phyloP scores from a whole-genome alignment of 2,113 vertebrate genomes.

The Willisornis vidua region DNA sequence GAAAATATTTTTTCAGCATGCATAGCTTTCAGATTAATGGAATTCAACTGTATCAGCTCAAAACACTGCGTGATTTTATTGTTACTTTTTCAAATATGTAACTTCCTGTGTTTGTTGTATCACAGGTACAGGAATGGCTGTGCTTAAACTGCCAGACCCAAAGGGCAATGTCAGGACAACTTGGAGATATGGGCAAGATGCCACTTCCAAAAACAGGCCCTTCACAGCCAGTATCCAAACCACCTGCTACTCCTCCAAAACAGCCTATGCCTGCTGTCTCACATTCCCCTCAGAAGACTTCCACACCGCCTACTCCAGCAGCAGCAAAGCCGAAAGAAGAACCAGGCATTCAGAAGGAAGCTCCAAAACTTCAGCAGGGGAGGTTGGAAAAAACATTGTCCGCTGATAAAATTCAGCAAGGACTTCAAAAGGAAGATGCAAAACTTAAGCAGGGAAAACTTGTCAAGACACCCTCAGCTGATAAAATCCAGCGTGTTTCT shows the following conservation, averaged over 20 bases:
- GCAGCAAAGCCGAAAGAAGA: slow-evolving; percentile 67
- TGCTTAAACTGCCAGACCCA: slow-evolving; percentile 96
- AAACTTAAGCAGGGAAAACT: slow-evolving; percentile 53
- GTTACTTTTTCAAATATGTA: not conserved
- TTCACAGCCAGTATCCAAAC: slow-evolving; percentile 69
- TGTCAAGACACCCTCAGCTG: slow-evolving; percentile 53
- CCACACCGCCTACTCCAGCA: not conserved
- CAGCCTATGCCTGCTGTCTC: slow-evolving; percentile 50
- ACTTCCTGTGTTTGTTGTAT: slow-evolving; percentile 30
- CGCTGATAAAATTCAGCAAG: slow-evolving; percentile 56
- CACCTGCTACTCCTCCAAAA: slow-evolving; percentile 52
- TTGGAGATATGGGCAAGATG: slow-evolving; percentile 82
- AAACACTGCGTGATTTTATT: not conserved
- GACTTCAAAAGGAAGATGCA: slow-evolving; percentile 44
- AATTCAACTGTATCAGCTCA: not conserved
- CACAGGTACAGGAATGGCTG: slow-evolving; percentile 92
- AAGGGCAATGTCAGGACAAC: slow-evolving; percentile 87
- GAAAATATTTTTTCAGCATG: not conserved
- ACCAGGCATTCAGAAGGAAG: slow-evolving; percentile 48
- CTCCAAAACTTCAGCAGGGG: slow-evolving; percentile 44
- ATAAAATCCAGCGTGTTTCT: slow-evolving; percentile 48
- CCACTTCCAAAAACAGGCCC: slow-evolving; percentile 66
- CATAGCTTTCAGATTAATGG: not conserved
- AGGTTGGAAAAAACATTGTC: slow-evolving; percentile 52
- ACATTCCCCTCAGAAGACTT: slow-evolving; percentile 50